phyloP scores from a whole-genome alignment of 1,140 invertebrate genomes.

The Hyposmocoma kahamanoa region DNA sequence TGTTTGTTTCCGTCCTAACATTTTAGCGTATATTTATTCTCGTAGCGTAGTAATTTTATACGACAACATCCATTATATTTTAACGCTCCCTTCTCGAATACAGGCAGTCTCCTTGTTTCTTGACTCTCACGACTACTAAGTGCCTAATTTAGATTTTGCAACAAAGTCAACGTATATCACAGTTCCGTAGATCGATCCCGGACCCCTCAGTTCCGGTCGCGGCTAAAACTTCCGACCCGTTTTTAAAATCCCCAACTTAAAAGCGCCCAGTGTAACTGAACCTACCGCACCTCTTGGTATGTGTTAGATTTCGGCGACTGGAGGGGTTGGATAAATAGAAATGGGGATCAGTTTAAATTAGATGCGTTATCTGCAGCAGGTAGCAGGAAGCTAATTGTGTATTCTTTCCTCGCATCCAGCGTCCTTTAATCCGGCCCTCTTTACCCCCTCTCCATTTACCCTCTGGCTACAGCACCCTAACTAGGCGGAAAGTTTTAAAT shows the following conservation, averaged over 20 bases:
- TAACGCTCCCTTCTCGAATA: conserved; percentile 23
- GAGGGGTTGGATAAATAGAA: conserved; percentile 13
- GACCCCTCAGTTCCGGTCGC: conserved; percentile 59
- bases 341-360: conserved; percentile 39
- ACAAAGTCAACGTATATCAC: conserved; percentile 55
- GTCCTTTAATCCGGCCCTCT: conserved; percentile 64
- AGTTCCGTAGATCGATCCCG: conserved; percentile 52
- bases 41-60: too few relatives aligned
- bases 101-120: conserved; percentile 27
- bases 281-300: conserved; percentile 10
- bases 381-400: conserved; percentile 69
- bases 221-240: conserved; percentile 41
- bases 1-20: too few relatives aligned
- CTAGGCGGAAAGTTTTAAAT: conserved; percentile 65
- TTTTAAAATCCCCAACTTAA: conserved; percentile 58
- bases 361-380: conserved; percentile 57
- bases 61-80: conserved; percentile 15
- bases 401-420: conserved; percentile 68
- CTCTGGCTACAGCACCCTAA: conserved; percentile 36
- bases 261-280: conserved; percentile 34
- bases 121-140: conserved; percentile 57
- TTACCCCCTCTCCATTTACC: conserved; percentile 33
- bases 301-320: conserved; percentile 23
- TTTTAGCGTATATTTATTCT: too few relatives aligned
- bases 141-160: conserved; percentile 62